phyloP scores from a whole-genome alignment of 2,797 vertebrate genomes.

The Melopsittacus undulatus region DNA sequence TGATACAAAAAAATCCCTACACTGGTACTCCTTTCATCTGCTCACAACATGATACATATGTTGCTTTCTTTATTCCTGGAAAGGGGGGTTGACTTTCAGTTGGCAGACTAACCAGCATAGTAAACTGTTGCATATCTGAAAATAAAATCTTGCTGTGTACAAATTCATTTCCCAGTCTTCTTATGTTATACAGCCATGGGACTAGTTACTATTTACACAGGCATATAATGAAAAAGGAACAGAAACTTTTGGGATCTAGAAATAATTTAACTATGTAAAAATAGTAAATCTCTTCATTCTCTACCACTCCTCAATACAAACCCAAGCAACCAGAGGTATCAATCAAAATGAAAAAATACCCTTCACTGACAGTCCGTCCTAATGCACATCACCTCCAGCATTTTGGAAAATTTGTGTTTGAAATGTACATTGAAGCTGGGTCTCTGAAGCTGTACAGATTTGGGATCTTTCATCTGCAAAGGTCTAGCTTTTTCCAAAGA shows the following conservation, averaged over 20 bases:
- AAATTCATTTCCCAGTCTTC: neutral
- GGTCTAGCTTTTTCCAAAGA: neutral
- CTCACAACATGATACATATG: neutral
- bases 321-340: neutral
- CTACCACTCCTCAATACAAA: rapidly evolving
- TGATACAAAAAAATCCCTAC: neutral
- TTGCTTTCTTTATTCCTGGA: neutral
- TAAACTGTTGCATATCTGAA: neutral
- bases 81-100: neutral
- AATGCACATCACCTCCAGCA: neutral
- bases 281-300: neutral
- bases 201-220: neutral
- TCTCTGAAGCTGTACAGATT: neutral
- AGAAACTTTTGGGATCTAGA: neutral
- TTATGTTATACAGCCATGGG: neutral
- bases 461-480: neutral
- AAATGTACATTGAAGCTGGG: neutral
- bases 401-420: neutral
- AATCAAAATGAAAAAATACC: neutral
- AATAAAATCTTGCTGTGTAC: neutral
- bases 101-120: neutral
- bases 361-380: neutral
- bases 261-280: neutral
- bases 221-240: neutral
- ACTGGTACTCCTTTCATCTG: neutral